A percentile compares a stretch with the other conserved stretches of the same genome.
These are phyloP conservation scores for Seira sanloemensis DNA, from an alignment of 2,888 invertebrate species.

Conservation along the genomic window DNA sequence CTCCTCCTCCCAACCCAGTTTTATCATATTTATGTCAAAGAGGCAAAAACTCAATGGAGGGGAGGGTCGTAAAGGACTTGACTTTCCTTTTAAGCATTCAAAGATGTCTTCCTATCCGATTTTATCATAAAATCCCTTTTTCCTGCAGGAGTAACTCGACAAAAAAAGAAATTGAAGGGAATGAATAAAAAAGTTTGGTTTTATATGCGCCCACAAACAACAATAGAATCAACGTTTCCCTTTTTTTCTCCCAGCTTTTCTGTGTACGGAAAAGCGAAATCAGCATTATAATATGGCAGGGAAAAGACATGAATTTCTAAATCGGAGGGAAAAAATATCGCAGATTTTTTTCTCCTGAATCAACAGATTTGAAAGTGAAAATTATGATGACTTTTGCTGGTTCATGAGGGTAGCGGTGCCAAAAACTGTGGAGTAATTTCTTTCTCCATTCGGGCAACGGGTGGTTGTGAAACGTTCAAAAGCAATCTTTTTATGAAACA, in stretches of 20 bases:
- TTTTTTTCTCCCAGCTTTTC: background rate
- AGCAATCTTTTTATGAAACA: background rate
- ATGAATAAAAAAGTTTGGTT: background rate
- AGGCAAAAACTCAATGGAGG: too few relatives aligned
- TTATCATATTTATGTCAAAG: too few relatives aligned
- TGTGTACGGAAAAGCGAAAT: background rate
- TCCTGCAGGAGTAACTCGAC: too few relatives aligned
- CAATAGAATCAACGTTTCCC: background rate
- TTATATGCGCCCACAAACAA: background rate
- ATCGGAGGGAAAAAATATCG: background rate
- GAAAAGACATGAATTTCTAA: background rate
- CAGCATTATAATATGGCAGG: background rate
- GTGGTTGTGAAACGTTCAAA: slow-evolving; percentile 25
- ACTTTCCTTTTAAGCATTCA: too few relatives aligned
- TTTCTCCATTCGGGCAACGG: slow-evolving; percentile 31
- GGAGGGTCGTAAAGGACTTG: too few relatives aligned
- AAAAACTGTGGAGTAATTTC: background rate
- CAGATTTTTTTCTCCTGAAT: slow-evolving; percentile 45
- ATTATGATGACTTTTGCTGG: slow-evolving; percentile 22
- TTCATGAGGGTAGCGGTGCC: background rate
- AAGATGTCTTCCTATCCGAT: too few relatives aligned
- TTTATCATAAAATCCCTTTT: too few relatives aligned
- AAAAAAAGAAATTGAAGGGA: background rate
- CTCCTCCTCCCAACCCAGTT: too few relatives aligned
- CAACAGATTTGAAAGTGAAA: slow-evolving; percentile 50